Evolutionary conservation across 1,140 invertebrate species (phyloP).

Genomic region (Ostrea denselamellosa): DNA sequence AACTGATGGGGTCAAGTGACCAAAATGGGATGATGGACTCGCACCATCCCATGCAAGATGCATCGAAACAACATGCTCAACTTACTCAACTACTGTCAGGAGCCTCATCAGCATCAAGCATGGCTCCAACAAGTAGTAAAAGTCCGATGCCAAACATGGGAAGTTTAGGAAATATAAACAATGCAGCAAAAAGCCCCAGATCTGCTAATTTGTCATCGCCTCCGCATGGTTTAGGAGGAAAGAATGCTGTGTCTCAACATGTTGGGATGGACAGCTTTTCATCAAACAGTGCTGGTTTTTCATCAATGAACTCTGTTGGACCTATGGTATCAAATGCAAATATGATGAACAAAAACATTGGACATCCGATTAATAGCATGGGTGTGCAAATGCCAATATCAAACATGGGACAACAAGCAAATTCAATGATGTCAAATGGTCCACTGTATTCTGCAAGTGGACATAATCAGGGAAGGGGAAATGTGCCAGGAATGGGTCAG

Average conservation of each 20-base stretch:
- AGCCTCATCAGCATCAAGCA: conserved; percentile 55
- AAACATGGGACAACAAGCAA: conserved; percentile 48
- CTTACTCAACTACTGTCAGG: conserved; percentile 70
- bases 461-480: conserved; percentile 47
- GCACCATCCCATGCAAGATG: conserved; percentile 61
- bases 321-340: conserved; percentile 50
- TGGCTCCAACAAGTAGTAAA: conserved; percentile 34
- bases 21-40: conserved; percentile 72
- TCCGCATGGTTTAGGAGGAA: conserved; percentile 60
- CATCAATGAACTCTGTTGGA: conserved; percentile 25
- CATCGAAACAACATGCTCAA: conserved; percentile 67
- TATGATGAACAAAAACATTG: conserved; percentile 37
- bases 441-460: conserved; percentile 68
- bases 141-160: conserved; percentile 49
- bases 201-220: conserved; percentile 68
- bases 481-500: conserved; percentile 59
- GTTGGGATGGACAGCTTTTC: conserved; percentile 55
- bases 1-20: conserved; percentile 83
- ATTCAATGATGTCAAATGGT: conserved; percentile 74
- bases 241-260: conserved; percentile 43
- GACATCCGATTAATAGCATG: conserved; percentile 42
- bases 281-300: conserved; percentile 63
- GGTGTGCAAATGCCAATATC: conserved; percentile 30
- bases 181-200: conserved; percentile 74
- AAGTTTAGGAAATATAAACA: conserved; percentile 60